Base-by-base conservation (phyloP, 1,140 invertebrate species). In the Trichoplusia ni region DNA sequence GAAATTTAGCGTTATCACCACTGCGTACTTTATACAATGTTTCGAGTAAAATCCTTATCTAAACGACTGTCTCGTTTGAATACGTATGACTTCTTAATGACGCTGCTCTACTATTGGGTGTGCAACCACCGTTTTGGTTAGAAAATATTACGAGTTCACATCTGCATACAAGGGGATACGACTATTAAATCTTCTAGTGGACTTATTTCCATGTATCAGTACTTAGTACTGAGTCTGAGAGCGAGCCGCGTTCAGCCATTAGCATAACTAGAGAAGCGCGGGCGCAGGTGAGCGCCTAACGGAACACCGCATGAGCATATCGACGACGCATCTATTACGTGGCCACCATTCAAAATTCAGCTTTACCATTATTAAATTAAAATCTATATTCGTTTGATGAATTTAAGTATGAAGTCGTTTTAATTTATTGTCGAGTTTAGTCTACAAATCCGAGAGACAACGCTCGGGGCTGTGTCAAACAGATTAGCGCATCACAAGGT, bases 201-300 rank as follows among this genome's bases (percentile, higher is more conserved):
- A 53, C 35, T 51, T 71, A 72, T 75, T 71, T 69, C 67, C 31
- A 53, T 68, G 66, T 44, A 64, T 31, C 47, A 53, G 60, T 64
- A 66, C 49, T 71, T 54, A 71, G 53, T 68, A 59, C 68, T 63
- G 60, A 49, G 40, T 44, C 40, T 44, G 40, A 71, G 77, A 79
- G 74, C 69, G 68, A 67, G 75, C 73, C 75, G 81, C 73, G 71
- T 72, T 82, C 69, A 77, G 53, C 76, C 73, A 86, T 88, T 88
- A 88, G 82, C 86, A 88, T 88, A 86, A 85, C 86, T 77, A 86
- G 81, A 86, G 83, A 89, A 80, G 83, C 78, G 81, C 85, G 79
- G 73, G 78, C 83, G 84, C 85, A 89, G 86, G 84, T 89, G 86
- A 89, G 71, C 82, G 82, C 58, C 64, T 88, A 88, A 88, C 85